Evolutionary conservation across 1,140 invertebrate genomes (phyloP), one percentile per base, ranked within the genome.

Genomic region (Lithobius niger): DNA sequence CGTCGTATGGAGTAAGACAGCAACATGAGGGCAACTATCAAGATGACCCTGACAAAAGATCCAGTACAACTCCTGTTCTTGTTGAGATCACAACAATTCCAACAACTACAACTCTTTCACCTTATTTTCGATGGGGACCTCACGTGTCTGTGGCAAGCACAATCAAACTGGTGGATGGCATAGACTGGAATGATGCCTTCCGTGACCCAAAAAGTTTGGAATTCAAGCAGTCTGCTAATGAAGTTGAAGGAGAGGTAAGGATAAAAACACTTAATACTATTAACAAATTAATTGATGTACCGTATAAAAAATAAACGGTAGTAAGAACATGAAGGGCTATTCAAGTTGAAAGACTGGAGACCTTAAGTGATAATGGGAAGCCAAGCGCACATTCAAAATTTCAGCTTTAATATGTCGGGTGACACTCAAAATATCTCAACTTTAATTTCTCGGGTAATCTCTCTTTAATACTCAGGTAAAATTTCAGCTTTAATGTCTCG

Each of bases 61-160:
- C 19, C 4, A 45, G 16, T 19, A 21, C 4, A 4, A 4, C 6
- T 45, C 6, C 10, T 28, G 4, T 4, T 27, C 4, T 19, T 3
- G 27, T 19, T 27, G 27, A 19, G 3, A 42, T 22, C 27, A 53
- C 52, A 27, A 53, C 52, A 10, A 18, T 10, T 4, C 28, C 27
- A 3, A 43, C 52, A 53, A 53, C 40, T 6, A 53, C 52, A 6
- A 53, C 52, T n/a, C 52, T 53, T 3, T 53, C 52, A 6, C 52
- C 52, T 19, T 43, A 43, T 45, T 45, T 53, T 22, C 40, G 18
- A 21, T 53, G 52, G 52, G 52, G 52, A 22, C 27, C 10, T 13
- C 42, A 10, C 40, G 36, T 53, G 16, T 3, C 18, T 4, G 36
- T 53, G 18, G 6, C n/a, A 6, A 21, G 52, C 6, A 53, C 6